A percentile compares a stretch with the other conserved stretches of the same genome.
Conservation (phyloP, 2,797 vertebrate genomes). For the Siniperca scherzeri region DNA sequence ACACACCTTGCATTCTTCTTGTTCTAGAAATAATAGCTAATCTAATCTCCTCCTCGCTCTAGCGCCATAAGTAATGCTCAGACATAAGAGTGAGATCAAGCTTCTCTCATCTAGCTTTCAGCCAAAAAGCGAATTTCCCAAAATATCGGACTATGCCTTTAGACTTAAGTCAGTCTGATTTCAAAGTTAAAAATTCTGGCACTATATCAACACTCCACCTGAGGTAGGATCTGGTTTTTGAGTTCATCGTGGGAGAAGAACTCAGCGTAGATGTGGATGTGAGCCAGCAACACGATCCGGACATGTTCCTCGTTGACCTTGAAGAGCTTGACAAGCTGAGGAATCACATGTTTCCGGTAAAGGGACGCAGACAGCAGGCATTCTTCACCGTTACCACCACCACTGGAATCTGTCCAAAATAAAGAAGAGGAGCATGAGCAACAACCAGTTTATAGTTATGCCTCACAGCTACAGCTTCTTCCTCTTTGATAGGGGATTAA, state of each 20-base stretch:
- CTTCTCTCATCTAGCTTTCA: background rate
- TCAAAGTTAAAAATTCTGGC: background rate
- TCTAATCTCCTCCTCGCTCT: background rate
- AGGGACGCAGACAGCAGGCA: conserved; percentile 91
- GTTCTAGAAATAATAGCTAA: background rate
- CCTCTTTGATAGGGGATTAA: background rate
- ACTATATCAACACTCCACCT: conserved; percentile 82
- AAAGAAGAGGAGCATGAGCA: conserved; percentile 16
- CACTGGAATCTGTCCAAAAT: conserved; percentile 70
- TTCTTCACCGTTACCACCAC: conserved; percentile 75
- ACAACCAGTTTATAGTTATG: background rate
- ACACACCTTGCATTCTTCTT: background rate
- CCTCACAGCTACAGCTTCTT: background rate
- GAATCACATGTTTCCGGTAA: conserved; percentile 92
- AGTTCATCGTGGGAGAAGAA: conserved; percentile 93
- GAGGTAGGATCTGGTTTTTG: conserved; percentile 94
- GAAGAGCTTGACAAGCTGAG: conserved; percentile 94
- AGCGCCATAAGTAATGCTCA: background rate
- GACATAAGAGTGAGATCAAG: background rate
- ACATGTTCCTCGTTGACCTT: conserved; percentile 96
- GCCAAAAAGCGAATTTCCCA: no score
- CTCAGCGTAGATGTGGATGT: conserved; percentile 93
- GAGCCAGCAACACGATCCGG: conserved; percentile 91
- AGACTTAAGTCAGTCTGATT: background rate
- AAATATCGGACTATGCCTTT: background rate